Evolutionary conservation across 2,113 vertebrate species (phyloP).

Genomic region (Hydrolagus affinis): DNA sequence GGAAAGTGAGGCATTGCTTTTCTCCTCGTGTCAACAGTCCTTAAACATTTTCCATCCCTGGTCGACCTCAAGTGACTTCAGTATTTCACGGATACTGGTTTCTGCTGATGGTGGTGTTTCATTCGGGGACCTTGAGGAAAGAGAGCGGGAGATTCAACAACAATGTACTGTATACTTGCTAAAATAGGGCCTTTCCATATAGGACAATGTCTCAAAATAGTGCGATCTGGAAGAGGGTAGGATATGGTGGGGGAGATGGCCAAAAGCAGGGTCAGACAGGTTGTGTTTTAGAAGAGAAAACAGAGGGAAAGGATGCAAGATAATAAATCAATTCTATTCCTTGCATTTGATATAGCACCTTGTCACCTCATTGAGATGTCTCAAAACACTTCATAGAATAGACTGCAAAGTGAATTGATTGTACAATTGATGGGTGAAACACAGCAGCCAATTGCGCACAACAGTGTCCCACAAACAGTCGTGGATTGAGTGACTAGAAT

Average conservation of each 20-base stretch:
- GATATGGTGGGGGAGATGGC: no score
- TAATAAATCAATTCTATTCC: no score
- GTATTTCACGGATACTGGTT: constrained; percentile 67
- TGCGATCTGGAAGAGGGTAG: no score
- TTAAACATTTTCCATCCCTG: not conserved
- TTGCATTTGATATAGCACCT: no score
- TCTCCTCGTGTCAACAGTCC: constrained; percentile 10
- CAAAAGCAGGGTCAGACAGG: no score
- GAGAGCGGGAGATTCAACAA: constrained; percentile 29
- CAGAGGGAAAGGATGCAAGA: not conserved
- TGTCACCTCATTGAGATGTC: no score
- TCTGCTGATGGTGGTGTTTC: constrained; percentile 66
- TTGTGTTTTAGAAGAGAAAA: constrained; percentile 28
- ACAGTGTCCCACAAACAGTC: no score
- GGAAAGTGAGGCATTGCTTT: not conserved
- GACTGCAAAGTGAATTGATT: no score
- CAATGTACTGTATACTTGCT: not conserved
- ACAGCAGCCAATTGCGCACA: no score
- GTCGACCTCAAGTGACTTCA: constrained; percentile 44
- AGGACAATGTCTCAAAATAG: not conserved
- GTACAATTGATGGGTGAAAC: no score
- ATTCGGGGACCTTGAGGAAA: constrained; percentile 63
- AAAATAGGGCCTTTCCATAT: not conserved
- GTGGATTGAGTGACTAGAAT: no score
- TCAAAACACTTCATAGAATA: no score